Conservation (phyloP, 2,888 invertebrate genomes). For the Cataglyphis albicans region DNA sequence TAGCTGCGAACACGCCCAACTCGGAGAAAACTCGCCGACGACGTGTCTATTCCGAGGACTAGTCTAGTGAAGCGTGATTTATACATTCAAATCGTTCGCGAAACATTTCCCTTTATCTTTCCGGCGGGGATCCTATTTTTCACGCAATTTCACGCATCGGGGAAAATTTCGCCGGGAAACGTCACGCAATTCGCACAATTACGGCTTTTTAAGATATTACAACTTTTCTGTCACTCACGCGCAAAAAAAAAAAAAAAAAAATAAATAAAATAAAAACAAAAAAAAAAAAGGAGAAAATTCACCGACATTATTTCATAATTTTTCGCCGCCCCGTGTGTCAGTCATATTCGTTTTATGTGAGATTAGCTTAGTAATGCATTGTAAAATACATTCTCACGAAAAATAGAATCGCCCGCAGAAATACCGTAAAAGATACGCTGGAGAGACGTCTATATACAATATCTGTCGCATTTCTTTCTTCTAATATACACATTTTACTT, state of each 20-base stretch:
- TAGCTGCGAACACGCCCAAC: constrained; percentile 10
- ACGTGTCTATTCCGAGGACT: constrained; percentile 32
- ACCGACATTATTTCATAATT: constrained; percentile 44
- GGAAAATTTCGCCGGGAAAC: constrained; percentile 20
- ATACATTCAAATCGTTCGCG: constrained; percentile 47
- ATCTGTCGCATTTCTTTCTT: neutral
- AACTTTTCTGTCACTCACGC: constrained; percentile 38
- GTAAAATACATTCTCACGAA: constrained; percentile 14
- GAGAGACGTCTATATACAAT: neutral
- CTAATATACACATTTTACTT: neutral
- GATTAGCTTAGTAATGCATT: constrained; percentile 1
- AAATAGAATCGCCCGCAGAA: neutral
- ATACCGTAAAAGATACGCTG: neutral
- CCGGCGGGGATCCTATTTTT: constrained; percentile 31
- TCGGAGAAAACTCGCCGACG: constrained; percentile 23
- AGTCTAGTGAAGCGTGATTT: constrained; percentile 41
- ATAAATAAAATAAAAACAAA: too few relatives aligned
- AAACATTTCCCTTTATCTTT: constrained; percentile 36
- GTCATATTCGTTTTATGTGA: constrained; percentile 21
- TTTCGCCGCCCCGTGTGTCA: constrained; percentile 26
- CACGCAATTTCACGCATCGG: constrained; percentile 27
- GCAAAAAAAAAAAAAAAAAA: too few relatives aligned
- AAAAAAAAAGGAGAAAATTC: neutral
- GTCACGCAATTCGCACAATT: constrained; percentile 39
- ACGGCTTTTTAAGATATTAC: constrained; percentile 41